Evolutionary conservation across 2,888 invertebrate species (phyloP), one percentile per base, ranked within the genome.

Genomic region (Andrena bucephala): DNA sequence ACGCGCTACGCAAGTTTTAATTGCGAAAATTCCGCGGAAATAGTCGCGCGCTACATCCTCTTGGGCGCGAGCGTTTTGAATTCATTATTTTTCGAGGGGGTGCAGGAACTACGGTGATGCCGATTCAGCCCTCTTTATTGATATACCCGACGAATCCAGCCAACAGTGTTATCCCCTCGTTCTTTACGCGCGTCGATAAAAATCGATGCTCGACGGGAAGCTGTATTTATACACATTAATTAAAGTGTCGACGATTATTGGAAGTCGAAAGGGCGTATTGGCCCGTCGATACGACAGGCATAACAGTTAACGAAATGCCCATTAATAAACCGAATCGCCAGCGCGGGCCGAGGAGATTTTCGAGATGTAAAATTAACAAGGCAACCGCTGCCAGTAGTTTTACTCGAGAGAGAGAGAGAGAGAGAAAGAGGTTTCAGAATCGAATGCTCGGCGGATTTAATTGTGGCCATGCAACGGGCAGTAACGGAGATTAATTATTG

Each of bases 11-110:
- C 88, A 90, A 90, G 91, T 90, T 91, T 93, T 93, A 92, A 93
- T 93, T 91, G 91, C 89, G 59, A 86, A 92, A 92, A 93, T 93
- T 91, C 92, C 91, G 42, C 88, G 86, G 87, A 82, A 86, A 81
- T 66, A 68, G 79, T 81, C 77, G 72, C 71, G 63, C 59, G 74
- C 78, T 50, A 29, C 24, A 57, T 66, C 65, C 78, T 62, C 81
- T 87, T 73, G 70, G 48, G 29, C 67, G 63, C 42, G 42, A 29
- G 10, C 33, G 36, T 48, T 63, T 67, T 50, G 52, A 73, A 48
- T 76, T 70, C 31, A 4, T 59, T 36, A 57, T 59, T 42, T 52
- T 66, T 59, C 20, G 16, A 50, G 1, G 60, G 60, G 31, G 48
- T 5, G 27, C n/a, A 42, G 5, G 27, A n/a, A 8, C 54, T 10